A percentile compares a stretch with the other conserved stretches of the same genome.
These are phyloP conservation scores for Sebastes baramenuke DNA, from an alignment of 2,797 vertebrate genomes.

Conservation along the genomic window DNA sequence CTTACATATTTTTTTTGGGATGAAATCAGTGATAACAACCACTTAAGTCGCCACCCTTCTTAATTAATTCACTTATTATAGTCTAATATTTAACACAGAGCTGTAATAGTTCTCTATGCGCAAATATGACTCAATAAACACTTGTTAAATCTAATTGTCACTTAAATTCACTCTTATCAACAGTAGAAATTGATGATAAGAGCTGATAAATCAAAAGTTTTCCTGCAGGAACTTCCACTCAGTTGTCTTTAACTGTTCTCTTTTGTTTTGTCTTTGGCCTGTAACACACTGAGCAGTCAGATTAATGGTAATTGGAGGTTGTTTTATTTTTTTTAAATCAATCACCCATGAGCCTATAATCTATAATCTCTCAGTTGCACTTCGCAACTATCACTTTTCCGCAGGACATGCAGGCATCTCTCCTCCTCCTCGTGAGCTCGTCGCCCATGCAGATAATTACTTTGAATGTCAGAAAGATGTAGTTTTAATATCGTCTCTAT, in stretches of 20 bases:
- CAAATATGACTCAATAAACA: background rate
- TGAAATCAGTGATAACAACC: background rate
- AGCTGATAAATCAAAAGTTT: background rate
- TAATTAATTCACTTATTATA: background rate
- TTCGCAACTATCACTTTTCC: constrained; percentile 50
- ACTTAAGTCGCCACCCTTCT: background rate
- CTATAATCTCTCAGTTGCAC: constrained; percentile 1
- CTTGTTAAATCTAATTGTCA: background rate
- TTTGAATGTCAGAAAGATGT: constrained; percentile 99
- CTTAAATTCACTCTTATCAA: background rate
- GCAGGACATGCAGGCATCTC: background rate
- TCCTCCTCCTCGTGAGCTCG: constrained; percentile 85
- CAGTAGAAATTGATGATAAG: background rate
- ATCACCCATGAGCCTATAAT: background rate
- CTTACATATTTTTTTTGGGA: background rate
- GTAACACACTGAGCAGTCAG: background rate
- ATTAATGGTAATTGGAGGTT: background rate
- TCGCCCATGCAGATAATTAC: constrained; percentile 93
- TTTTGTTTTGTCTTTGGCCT: background rate
- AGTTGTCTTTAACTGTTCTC: background rate
- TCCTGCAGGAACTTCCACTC: background rate
- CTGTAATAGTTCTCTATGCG: background rate
- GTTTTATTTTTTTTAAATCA: constrained; percentile 4
- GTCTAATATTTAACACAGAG: background rate
- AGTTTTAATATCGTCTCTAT: constrained; percentile 99